These are phyloP conservation scores for Polydesmus complanatus DNA, from an alignment of 2,888 invertebrate species.

Conservation along the genomic window DNA sequence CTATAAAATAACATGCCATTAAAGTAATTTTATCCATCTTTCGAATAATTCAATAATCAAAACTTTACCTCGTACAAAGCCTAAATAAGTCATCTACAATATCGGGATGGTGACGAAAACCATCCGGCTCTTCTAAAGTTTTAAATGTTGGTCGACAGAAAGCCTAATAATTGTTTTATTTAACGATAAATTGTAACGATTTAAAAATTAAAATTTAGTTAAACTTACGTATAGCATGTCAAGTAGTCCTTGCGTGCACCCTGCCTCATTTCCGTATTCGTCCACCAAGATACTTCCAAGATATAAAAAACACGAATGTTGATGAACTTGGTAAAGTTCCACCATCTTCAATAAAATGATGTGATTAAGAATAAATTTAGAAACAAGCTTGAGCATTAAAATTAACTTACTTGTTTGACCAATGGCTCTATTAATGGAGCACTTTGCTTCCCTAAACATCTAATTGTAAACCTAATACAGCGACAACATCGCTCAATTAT, in stretches of 20 bases:
- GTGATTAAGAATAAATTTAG: background rate
- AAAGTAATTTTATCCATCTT: background rate
- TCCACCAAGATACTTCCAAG: conserved; percentile 76
- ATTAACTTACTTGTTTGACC: conserved; percentile 53
- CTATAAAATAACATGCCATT: conserved; percentile 35
- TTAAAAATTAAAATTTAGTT: background rate
- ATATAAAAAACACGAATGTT: conserved; percentile 84
- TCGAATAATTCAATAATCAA: background rate
- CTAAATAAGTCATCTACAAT: conserved; percentile 95
- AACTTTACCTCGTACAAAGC: conserved; percentile 47
- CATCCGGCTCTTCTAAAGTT: conserved; percentile 60
- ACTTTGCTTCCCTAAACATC: conserved; percentile 67
- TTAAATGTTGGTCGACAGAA: conserved; percentile 37
- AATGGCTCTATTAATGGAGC: conserved; percentile 62
- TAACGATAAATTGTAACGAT: conserved; percentile 10
- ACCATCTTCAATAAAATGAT: conserved; percentile 43
- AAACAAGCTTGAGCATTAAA: background rate
- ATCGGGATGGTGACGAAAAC: conserved; percentile 83
- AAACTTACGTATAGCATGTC: conserved; percentile 47
- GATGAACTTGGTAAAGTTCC: conserved; percentile 54
- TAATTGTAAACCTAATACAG: conserved; percentile 71
- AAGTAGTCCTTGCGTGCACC: conserved; percentile 63
- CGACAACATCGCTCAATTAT: conserved; percentile 88
- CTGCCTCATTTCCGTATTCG: conserved; percentile 58
- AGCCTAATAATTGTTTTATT: too few species aligned